Evolutionary conservation across 1,140 invertebrate genomes (phyloP), one percentile per base, ranked within the genome.

Genomic region (Pogonognathellus flavescens): DNA sequence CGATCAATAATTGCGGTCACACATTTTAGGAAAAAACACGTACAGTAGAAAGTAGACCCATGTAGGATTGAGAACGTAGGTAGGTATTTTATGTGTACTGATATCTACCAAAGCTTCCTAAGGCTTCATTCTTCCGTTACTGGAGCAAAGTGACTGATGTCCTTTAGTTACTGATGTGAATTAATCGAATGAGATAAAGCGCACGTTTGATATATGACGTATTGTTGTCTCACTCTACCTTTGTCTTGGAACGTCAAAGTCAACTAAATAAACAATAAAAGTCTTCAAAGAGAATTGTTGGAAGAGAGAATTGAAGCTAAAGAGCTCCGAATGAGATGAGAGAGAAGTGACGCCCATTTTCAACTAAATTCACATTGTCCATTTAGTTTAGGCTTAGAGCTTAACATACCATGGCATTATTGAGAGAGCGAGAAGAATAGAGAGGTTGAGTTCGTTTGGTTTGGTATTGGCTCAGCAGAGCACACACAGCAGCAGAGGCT

Each of bases 201-300:
- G 70, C 22, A 76, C 70, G 1, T 16, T 76, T 76, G 70, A 76
- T 50, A 50, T 76, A 76, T 76, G 70, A 76, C 10, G 70, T 31
- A 76, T 76, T 76, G 70, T 76, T 76, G 31, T 76, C 70, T 49
- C 70, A 76, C 49, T 76, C 16, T 76, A 16, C 70, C 41, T 41
- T 76, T 76, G 70, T 76, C 70, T 76, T 76, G 31, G 70, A 76
- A 76, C 70, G 70, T 76, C 70, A 76, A 76, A 76, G 70, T 76
- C 70, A 76, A 57, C 11, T 57, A 13, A n/a, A 57, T n/a, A 57
- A n/a, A 14, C 53, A 57, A 57, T 13, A 57, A 13, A 57, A 76
- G 70, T 76, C 70, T 76, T 76, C 70, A 76, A 76, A 76, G 70
- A 76, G 70, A 76, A 76, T 76, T 76, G 41, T 76, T 49, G 31